Evolutionary conservation across 2,888 invertebrate genomes (phyloP).

Genomic region (Andrena fulva): DNA sequence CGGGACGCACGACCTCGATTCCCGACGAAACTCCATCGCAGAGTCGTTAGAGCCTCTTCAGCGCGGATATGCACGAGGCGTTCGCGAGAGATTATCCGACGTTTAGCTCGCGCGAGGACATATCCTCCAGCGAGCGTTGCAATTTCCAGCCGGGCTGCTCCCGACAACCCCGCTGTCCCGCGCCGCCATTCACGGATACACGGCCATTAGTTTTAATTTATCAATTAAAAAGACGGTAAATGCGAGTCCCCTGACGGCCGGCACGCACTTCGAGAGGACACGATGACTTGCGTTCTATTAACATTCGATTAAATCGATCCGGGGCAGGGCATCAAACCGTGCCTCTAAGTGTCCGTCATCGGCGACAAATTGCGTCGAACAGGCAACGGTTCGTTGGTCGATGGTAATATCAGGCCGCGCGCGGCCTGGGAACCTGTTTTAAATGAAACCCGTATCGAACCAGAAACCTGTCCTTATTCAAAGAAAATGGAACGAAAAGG

Average conservation of each 20-base stretch:
- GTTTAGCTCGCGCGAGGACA: constrained; percentile 27
- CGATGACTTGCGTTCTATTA: constrained; percentile 17
- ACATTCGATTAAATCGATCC: constrained; percentile 41
- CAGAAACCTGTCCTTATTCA: constrained; percentile 38
- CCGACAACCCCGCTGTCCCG: not conserved
- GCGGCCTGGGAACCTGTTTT: constrained; percentile 40
- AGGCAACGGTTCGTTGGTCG: constrained; percentile 29
- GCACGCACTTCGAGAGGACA: not conserved
- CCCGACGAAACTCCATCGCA: constrained; percentile 35
- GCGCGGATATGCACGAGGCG: constrained; percentile 29
- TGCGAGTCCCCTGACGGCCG: not conserved
- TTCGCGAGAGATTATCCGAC: constrained; percentile 53
- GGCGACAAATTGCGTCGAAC: constrained; percentile 56
- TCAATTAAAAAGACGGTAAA: not conserved
- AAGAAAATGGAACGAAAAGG: not conserved
- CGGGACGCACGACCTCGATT: constrained; percentile 38
- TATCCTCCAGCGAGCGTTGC: not conserved
- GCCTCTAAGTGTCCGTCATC: constrained; percentile 35
- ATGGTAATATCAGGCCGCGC: constrained; percentile 36
- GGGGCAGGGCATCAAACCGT: constrained; percentile 25
- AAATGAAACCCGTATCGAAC: constrained; percentile 41
- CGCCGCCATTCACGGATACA: not conserved
- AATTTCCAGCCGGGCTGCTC: not conserved
- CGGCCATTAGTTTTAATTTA: constrained; percentile 5
- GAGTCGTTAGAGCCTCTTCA: constrained; percentile 54